phyloP scores from a whole-genome alignment of 2,888 invertebrate genomes.

The Ormia ochracea region DNA sequence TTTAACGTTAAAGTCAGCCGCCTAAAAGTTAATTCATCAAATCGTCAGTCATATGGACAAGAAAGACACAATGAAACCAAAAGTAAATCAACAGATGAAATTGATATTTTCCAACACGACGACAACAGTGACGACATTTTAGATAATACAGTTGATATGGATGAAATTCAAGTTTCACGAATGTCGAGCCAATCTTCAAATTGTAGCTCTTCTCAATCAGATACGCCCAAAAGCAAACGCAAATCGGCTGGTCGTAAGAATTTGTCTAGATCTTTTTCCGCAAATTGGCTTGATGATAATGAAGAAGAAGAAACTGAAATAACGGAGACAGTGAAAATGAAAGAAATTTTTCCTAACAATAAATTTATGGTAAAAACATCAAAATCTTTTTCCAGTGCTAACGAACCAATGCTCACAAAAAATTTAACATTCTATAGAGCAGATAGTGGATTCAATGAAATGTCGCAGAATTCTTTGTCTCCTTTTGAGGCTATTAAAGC shows the following conservation, averaged over 20 bases:
- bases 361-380: neutral
- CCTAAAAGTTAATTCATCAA: constrained; percentile 68
- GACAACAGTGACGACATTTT: constrained; percentile 66
- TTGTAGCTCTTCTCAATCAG: constrained; percentile 70
- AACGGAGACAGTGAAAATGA: neutral
- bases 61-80: neutral
- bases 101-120: constrained; percentile 65
- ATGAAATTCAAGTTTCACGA: constrained; percentile 72
- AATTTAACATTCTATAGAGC: constrained; percentile 69
- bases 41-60: neutral
- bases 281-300: constrained; percentile 67
- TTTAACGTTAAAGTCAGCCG: constrained; percentile 70
- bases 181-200: constrained; percentile 68
- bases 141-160: constrained; percentile 63
- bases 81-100: neutral
- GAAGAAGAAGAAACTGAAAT: constrained; percentile 54
- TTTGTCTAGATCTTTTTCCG: constrained; percentile 75
- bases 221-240: constrained; percentile 73
- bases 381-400: neutral
- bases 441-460: constrained; percentile 76
- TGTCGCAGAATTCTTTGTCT: constrained; percentile 59
- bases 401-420: constrained; percentile 17
- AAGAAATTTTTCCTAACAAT: constrained; percentile 22
- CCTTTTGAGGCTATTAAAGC: constrained; percentile 17
- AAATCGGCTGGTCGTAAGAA: constrained; percentile 75